Percentiles rank a stretch among this genome's conserved stretches.
These are phyloP conservation scores for Andrena camellia DNA, from an alignment of 2,888 invertebrate species.

Conservation along the genomic window DNA sequence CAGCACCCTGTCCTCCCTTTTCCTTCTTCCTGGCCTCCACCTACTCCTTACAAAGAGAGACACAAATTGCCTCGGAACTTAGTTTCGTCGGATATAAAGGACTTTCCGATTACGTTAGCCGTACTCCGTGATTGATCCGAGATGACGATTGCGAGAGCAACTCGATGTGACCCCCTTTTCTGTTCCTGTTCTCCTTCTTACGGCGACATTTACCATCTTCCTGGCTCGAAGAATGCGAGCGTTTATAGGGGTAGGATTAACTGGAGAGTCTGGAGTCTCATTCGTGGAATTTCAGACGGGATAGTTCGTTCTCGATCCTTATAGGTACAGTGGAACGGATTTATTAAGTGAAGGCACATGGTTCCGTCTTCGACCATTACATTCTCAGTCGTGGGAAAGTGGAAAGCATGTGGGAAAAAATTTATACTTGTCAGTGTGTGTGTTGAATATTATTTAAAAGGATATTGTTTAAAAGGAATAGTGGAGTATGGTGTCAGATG, in stretches of 20 bases:
- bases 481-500: no score
- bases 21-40: slow-evolving; percentile 61
- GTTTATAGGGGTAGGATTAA: not conserved
- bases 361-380: no score
- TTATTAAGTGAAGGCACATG: no score
- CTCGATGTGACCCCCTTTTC: slow-evolving; percentile 68
- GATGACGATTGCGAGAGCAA: slow-evolving; percentile 79
- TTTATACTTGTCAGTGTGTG: no score
- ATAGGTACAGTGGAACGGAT: no score
- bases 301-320: no score
- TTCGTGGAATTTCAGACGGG: no score
- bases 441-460: no score
- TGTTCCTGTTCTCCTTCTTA: slow-evolving; percentile 20
- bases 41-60: slow-evolving; percentile 83
- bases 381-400: no score
- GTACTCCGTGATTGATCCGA: slow-evolving; percentile 81
- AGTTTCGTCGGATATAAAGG: slow-evolving; percentile 84
- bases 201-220: slow-evolving; percentile 24
- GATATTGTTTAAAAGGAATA: no score
- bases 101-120: slow-evolving; percentile 84
- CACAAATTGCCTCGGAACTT: slow-evolving; percentile 84
- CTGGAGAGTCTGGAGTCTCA: not conserved
- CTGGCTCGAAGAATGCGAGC: not conserved
- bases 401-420: no score
- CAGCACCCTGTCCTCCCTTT: slow-evolving; percentile 57